Evolutionary conservation across 2,113 vertebrate species (phyloP), one percentile per base, ranked within the genome.

Genomic region (Anhinga anhinga): DNA sequence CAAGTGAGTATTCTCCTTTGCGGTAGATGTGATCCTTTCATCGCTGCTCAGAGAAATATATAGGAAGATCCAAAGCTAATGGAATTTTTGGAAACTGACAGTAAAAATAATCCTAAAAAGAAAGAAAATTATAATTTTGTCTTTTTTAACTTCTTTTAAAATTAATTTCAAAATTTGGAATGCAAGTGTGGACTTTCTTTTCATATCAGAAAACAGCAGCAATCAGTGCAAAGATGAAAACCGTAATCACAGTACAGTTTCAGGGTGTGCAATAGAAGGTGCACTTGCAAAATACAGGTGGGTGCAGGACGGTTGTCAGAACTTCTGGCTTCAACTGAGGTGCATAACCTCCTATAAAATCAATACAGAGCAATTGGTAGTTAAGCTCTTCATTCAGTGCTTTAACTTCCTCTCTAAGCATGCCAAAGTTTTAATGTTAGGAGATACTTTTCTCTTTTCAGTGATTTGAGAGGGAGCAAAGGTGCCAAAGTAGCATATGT

Each of bases 41-140:
- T 79, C 95, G 82, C 69, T 96, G 49, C 42, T 90, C 86, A 90
- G 74, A 94, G 55, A 95, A 98, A 94, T 12, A 63, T 86, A 53
- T 30, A 78, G 29, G 93, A 88, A 77, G 27, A 69, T 61, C 19
- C 88, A 66, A 81, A 97, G 44, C 49, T 53, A 93, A 65, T 20
- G 65, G 79, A 53, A 71, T 65, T 49, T 67, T 72, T 82, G 27
- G 66, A 88, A 90, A 36, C 2, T 12, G 22, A 67, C 56, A 65
- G 29, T 58, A 81, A 73, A 95, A 80, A 65, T 44, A 86, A 72
- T 42, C n/a, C 16, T 86, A 36, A 84, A 93, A 59, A 58, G 50
- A 92, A 69, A 25, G 4, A 67, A 82, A 91, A 72, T 29, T 59
- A 23, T 47, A 86, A 62, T 44, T 21, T 36, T 19, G 20, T 34